A percentile compares a stretch with the other conserved stretches of the same genome.
These are phyloP conservation scores for Syngnathus typhle DNA, from an alignment of 2,113 vertebrate species.

Conservation along the genomic window DNA sequence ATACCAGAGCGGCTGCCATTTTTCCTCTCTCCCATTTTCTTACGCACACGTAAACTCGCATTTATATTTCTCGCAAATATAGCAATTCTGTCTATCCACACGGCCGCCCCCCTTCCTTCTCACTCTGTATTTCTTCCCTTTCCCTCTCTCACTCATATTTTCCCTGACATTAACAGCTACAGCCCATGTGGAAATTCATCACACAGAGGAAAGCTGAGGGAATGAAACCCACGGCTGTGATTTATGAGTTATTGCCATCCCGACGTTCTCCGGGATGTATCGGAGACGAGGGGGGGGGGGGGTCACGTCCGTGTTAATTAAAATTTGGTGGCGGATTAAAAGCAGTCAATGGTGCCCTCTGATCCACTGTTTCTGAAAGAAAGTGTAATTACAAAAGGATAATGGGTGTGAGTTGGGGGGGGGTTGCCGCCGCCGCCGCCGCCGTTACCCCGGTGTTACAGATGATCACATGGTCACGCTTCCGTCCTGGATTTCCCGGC, in stretches of 20 bases:
- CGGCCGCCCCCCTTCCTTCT: constrained; percentile 14
- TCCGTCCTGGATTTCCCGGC: neutral
- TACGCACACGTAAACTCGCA: constrained; percentile 39
- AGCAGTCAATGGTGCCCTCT: constrained; percentile 67
- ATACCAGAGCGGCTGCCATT: constrained; percentile 42
- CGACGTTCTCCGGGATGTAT: constrained; percentile 59
- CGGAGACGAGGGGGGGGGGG: constrained; percentile 26
- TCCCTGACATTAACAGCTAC: constrained; percentile 51
- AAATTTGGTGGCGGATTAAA: constrained; percentile 71
- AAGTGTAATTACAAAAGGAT: constrained; percentile 70
- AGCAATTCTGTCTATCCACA: constrained; percentile 30
- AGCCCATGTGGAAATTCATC: constrained; percentile 67
- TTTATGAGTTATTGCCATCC: constrained; percentile 71
- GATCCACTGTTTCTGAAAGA: constrained; percentile 65
- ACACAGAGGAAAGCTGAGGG: constrained; percentile 39
- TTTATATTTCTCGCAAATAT: constrained; percentile 25
- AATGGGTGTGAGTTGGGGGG: constrained; percentile 39
- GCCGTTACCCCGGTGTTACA: constrained; percentile 10
- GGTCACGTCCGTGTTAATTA: constrained; percentile 72
- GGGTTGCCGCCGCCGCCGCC: neutral
- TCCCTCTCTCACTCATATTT: constrained; percentile 31
- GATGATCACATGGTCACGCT: constrained; percentile 3
- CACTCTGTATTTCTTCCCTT: neutral
- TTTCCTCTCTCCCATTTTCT: constrained; percentile 27
- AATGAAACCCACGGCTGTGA: constrained; percentile 62